phyloP scores from a whole-genome alignment of 2,113 vertebrate species.

The Copsychus sechellarum region DNA sequence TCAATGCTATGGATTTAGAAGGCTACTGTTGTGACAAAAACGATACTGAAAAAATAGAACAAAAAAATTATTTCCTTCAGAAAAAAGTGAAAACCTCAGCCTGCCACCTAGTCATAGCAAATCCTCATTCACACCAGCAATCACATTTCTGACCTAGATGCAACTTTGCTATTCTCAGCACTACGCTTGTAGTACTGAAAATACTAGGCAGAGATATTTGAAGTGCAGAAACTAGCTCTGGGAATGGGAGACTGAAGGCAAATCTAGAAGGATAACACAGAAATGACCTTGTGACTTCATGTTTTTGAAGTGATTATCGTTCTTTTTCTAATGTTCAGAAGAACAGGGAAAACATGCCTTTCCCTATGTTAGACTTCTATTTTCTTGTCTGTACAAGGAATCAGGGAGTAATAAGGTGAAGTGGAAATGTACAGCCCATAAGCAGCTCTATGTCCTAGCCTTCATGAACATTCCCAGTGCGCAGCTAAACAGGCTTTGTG shows the following conservation, averaged over 20 bases:
- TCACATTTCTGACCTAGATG: background rate
- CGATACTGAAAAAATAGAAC: background rate
- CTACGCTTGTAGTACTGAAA: background rate
- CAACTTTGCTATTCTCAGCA: fast-evolving
- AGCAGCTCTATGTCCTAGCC: background rate
- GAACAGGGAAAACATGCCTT: background rate
- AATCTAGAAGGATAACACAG: background rate
- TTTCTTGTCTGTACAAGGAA: background rate
- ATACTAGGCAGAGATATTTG: background rate
- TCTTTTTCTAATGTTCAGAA: background rate
- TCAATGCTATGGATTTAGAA: background rate
- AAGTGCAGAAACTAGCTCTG: background rate
- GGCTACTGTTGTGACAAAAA: background rate
- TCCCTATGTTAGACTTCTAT: background rate
- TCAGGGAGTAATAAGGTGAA: background rate
- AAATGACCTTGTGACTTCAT: background rate
- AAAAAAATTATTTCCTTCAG: background rate
- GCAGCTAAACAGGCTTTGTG: background rate
- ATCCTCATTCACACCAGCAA: background rate
- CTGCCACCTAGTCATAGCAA: background rate
- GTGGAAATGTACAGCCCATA: background rate
- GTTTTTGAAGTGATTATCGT: background rate
- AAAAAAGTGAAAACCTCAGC: background rate
- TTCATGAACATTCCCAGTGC: background rate
- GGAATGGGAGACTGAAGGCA: background rate